A percentile compares a stretch with the other conserved stretches of the same genome.
Conservation (phyloP, 2,888 invertebrate genomes). For the Cryptus viduatorius region DNA sequence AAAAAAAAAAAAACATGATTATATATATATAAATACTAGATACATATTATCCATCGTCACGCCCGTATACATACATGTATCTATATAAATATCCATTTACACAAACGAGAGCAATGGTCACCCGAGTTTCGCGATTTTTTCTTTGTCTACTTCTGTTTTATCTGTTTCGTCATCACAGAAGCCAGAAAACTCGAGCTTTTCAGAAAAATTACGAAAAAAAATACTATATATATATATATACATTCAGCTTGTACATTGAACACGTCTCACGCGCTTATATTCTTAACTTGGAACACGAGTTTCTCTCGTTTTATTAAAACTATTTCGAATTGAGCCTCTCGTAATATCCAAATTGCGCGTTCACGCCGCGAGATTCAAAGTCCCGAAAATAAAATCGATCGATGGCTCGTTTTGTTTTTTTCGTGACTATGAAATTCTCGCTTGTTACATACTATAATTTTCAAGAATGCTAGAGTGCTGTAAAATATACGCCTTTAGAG, state of each 20-base stretch:
- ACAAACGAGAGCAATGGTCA: slow-evolving; percentile 60
- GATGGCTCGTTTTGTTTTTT: background rate
- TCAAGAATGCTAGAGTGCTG: slow-evolving; percentile 85
- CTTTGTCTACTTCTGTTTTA: background rate
- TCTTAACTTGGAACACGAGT: slow-evolving; percentile 35
- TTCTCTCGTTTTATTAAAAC: slow-evolving; percentile 43
- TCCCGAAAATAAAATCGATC: slow-evolving; percentile 1
- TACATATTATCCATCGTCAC: slow-evolving; percentile 58
- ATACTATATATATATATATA: too few species aligned
- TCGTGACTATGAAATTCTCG: slow-evolving; percentile 39
- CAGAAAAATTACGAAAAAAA: slow-evolving; percentile 6
- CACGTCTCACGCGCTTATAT: slow-evolving; percentile 35
- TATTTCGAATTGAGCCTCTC: slow-evolving; percentile 48
- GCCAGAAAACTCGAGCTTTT: slow-evolving; percentile 13
- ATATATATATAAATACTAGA: slow-evolving; percentile 57
- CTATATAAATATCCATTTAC: slow-evolving; percentile 60
- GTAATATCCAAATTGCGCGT: slow-evolving; percentile 48
- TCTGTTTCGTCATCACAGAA: slow-evolving; percentile 7
- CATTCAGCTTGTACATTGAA: slow-evolving; percentile 29
- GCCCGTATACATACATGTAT: slow-evolving; percentile 58
- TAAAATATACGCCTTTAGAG: slow-evolving; percentile 84
- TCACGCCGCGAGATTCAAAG: slow-evolving; percentile 52
- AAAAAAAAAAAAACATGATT: slow-evolving; percentile 53
- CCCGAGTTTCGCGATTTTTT: slow-evolving; percentile 31
- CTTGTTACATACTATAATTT: slow-evolving; percentile 73